phyloP scores from a whole-genome alignment of 2,888 invertebrate species.

The Polydesmus complanatus region DNA sequence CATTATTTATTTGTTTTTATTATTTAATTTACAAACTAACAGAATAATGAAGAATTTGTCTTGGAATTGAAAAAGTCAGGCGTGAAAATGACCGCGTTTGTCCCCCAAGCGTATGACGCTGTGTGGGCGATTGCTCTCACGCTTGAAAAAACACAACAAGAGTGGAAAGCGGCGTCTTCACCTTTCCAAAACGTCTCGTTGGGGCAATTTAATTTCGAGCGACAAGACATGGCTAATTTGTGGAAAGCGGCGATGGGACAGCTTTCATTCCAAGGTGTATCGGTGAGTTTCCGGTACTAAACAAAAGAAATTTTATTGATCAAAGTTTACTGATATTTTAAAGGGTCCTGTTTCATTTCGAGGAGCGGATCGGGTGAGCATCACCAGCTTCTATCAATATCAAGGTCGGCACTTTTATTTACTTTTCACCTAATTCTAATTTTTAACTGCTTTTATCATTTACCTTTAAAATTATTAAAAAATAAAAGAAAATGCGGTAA shows the following conservation, averaged over 20 bases:
- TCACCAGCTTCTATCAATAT: constrained; percentile 73
- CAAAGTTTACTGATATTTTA: constrained; percentile 26
- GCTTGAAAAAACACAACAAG: constrained; percentile 47
- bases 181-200: constrained; percentile 34
- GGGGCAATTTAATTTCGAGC: constrained; percentile 55
- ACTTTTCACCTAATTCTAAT: no score
- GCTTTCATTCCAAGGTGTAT: constrained; percentile 67
- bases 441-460: no score
- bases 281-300: constrained; percentile 44
- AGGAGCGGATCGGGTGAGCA: constrained; percentile 74
- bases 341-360: constrained; percentile 82
- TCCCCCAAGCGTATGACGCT: constrained; percentile 74
- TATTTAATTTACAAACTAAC: no score
- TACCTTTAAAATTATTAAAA: no score
- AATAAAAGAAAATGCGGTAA: no score
- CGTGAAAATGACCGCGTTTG: constrained; percentile 38
- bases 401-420: constrained; percentile 57
- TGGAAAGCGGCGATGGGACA: constrained; percentile 56
- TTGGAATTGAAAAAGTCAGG: constrained; percentile 40
- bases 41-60: constrained; percentile 52
- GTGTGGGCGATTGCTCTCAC: constrained; percentile 79
- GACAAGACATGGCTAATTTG: constrained; percentile 54
- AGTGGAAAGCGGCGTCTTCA: constrained; percentile 39
- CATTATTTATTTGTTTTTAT: neutral
- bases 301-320: neutral